phyloP scores from a whole-genome alignment of 2,113 vertebrate species.

The Dendrocopos noguchii region DNA sequence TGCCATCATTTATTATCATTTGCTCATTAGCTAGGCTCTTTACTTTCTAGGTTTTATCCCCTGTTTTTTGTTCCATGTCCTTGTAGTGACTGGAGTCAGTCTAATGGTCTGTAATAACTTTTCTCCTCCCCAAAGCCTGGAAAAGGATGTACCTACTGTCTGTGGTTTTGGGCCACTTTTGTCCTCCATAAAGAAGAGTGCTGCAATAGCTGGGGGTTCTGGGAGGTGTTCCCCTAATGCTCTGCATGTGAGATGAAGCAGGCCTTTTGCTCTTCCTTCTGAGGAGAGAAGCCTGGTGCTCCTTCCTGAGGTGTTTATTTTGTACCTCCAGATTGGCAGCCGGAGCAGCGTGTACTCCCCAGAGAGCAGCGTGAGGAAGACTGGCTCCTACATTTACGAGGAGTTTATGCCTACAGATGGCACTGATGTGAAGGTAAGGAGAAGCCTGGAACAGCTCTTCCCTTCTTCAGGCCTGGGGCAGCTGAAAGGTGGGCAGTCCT shows the following conservation, averaged over 20 bases:
- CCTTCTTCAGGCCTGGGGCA: background rate
- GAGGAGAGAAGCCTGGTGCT: background rate
- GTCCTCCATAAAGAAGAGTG: background rate
- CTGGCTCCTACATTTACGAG: conserved; percentile 98
- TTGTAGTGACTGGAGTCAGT: background rate
- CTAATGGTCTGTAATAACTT: background rate
- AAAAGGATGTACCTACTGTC: background rate
- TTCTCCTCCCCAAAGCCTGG: background rate
- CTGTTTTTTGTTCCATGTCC: background rate
- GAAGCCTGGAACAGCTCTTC: background rate
- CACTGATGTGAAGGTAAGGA: conserved; percentile 94
- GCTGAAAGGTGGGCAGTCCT: background rate
- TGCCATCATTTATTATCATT: background rate
- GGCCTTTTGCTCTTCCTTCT: background rate
- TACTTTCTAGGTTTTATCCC: background rate
- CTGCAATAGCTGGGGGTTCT: background rate
- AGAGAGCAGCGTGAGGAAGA: conserved; percentile 97
- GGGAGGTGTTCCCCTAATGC: background rate
- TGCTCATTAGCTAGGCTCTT: background rate
- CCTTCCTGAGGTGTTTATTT: background rate
- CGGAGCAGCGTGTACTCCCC: conserved; percentile 98
- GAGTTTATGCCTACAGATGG: conserved; percentile 99
- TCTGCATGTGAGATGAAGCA: background rate
- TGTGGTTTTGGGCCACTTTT: background rate
- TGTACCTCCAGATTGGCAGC: conserved; percentile 91